Evolutionary conservation across 2,113 vertebrate genomes (phyloP), one percentile per base, ranked within the genome.

Genomic region (Zingel zingel): DNA sequence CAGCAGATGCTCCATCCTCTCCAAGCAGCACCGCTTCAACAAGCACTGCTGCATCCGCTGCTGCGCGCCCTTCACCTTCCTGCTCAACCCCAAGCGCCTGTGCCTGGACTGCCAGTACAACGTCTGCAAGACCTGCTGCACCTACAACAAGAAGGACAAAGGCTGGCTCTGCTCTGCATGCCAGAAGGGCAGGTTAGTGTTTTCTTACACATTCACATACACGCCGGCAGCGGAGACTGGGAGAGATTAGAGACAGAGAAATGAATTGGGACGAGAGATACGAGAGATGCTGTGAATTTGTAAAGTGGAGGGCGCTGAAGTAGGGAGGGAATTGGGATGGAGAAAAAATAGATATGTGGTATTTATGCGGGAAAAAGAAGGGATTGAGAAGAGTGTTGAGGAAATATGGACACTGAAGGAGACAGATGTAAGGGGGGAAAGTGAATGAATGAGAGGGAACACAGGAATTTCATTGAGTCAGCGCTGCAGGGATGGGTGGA

Each of bases 21-120:
- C 97, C 59, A 97, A 96, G 93, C 97, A 99, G 93, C 95, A 95
- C 79, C 96, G 96, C 90, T 99, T 99, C 88, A 97, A 98, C 8
- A 96, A 99, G 88, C 97, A 95, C 91, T 99, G 98, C 95, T 99
- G 98, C 82, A 99, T 99, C 94, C 97, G 98, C 88, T 99, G 98
- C 94, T 99, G 98, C 54, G 86, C 96, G 3, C 97, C 98, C 79
- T 99, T 99, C 96, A 97, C 97, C 6, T 99, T 99, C 89, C 96
- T 99, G 21, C 94, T 99, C 94, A 99, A 99, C 93, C 96, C 96
- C 85, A 97, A 96, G 90, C 95, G 97, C 25, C 95, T 90, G 70
- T 99, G 98, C 54, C 94, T 96, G 39, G 97, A 99, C 84, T 99
- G 98, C 94, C 96, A 95, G 83, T 99, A 97, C 95, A 98, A 97